Percentiles rank a stretch among this genome's conserved stretches.
Conservation (phyloP, 2,113 vertebrate genomes). For the Dasyornis broadbenti region DNA sequence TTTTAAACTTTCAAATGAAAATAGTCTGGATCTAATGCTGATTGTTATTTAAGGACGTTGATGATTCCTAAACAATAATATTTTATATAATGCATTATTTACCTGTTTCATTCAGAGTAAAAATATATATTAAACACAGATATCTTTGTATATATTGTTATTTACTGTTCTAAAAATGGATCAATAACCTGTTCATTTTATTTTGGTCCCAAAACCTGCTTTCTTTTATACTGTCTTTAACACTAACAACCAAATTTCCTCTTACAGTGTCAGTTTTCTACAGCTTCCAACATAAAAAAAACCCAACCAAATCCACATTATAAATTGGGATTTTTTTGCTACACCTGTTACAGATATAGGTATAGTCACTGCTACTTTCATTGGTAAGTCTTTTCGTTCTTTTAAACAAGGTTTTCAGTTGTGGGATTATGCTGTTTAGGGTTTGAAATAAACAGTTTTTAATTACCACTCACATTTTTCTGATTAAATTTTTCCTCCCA, state of each 20-base stretch:
- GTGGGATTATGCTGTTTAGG: neutral
- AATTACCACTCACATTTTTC: constrained; percentile 42
- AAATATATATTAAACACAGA: neutral
- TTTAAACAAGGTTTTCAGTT: neutral
- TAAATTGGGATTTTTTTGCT: neutral
- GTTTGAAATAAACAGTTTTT: constrained; percentile 29
- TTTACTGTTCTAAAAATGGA: neutral
- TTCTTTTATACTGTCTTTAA: neutral
- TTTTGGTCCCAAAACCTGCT: neutral
- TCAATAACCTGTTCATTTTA: neutral
- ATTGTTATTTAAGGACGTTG: neutral
- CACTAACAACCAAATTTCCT: neutral
- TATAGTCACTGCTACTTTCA: neutral
- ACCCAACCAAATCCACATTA: neutral
- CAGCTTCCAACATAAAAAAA: neutral
- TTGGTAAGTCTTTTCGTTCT: neutral
- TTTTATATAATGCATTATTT: neutral
- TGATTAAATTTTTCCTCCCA: constrained; percentile 31
- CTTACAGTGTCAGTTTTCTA: neutral
- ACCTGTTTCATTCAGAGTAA: neutral
- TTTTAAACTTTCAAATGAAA: neutral
- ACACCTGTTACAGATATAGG: neutral
- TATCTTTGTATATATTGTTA: neutral
- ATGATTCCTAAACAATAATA: neutral
- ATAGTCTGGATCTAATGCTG: neutral